Evolutionary conservation across 1,140 invertebrate species (phyloP).

Genomic region (Heliothis virescens): DNA sequence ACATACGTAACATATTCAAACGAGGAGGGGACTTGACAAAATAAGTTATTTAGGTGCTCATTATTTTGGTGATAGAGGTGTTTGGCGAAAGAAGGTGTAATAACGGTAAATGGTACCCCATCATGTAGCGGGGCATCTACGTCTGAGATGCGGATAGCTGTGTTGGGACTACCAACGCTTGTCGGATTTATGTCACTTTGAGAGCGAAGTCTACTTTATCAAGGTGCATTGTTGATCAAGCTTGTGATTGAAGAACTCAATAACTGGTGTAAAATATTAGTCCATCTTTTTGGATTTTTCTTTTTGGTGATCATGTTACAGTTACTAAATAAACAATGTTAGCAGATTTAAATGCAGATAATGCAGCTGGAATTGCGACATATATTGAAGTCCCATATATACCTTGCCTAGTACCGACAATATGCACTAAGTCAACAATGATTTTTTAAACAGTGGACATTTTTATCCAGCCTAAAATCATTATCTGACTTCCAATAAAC

Average conservation of each 20-base stretch:
- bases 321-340: no score
- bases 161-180: slow-evolving; percentile 51
- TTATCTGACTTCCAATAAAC: not conserved
- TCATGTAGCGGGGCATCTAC: slow-evolving; percentile 69
- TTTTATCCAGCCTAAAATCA: no score
- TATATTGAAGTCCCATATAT: no score
- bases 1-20: slow-evolving; percentile 50
- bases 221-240: not conserved
- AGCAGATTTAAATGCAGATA: no score
- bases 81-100: slow-evolving; percentile 67
- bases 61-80: slow-evolving; percentile 72
- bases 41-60: slow-evolving; percentile 76
- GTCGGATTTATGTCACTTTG: slow-evolving; percentile 32
- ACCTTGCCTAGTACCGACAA: no score
- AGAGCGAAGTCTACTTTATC: no score
- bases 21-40: slow-evolving; percentile 56
- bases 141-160: slow-evolving; percentile 62
- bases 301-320: no score
- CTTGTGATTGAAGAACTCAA: no score
- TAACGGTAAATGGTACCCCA: slow-evolving; percentile 73
- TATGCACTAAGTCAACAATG: no score
- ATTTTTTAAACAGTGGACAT: no score
- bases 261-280: no score
- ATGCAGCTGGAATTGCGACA: no score
- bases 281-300: not conserved